Conservation (phyloP, 2,113 vertebrate genomes). For the Polyodon spathula region DNA sequence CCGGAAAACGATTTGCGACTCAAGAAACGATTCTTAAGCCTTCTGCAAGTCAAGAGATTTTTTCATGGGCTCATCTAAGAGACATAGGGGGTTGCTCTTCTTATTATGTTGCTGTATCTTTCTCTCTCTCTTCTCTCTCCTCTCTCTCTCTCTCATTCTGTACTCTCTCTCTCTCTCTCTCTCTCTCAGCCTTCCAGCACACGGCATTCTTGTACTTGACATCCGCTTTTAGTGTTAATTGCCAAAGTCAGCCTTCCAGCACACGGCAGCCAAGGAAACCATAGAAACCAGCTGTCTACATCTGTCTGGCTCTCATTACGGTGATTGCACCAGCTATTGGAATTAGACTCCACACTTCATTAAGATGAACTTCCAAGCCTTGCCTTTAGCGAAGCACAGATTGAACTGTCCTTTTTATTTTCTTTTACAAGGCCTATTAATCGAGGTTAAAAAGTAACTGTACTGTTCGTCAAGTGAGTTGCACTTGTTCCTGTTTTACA, state of each 20-base stretch:
- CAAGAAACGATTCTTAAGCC: too few relatives aligned
- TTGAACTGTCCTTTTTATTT: too few relatives aligned
- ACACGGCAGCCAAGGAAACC: constrained; percentile 26
- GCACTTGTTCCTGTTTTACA: constrained; percentile 6
- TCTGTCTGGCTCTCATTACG: constrained; percentile 18
- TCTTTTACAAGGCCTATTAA: constrained; percentile 4
- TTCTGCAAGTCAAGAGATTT: too few relatives aligned
- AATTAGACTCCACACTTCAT: constrained; percentile 11
- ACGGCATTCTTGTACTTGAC: constrained; percentile 5
- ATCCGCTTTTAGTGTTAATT: constrained; percentile 23
- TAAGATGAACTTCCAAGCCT: neutral
- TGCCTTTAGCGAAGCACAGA: constrained; percentile 1
- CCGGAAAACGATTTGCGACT: too few relatives aligned
- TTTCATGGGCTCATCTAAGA: too few relatives aligned
- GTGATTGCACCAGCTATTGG: constrained; percentile 12
- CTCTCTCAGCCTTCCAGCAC: neutral
- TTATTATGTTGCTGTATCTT: too few relatives aligned
- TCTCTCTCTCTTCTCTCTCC: too few relatives aligned
- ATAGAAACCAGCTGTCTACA: constrained; percentile 27
- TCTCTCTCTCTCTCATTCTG: too few relatives aligned
- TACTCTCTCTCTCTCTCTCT: neutral
- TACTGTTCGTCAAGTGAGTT: neutral
- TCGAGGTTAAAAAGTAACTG: constrained; percentile 7
- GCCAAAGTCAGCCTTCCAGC: constrained; percentile 28
- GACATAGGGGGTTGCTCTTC: too few relatives aligned